Percentiles rank a stretch among this genome's conserved stretches.
Evolutionary conservation across 2,888 invertebrate genomes (phyloP).

Genomic region (Schizaphis graminum): DNA sequence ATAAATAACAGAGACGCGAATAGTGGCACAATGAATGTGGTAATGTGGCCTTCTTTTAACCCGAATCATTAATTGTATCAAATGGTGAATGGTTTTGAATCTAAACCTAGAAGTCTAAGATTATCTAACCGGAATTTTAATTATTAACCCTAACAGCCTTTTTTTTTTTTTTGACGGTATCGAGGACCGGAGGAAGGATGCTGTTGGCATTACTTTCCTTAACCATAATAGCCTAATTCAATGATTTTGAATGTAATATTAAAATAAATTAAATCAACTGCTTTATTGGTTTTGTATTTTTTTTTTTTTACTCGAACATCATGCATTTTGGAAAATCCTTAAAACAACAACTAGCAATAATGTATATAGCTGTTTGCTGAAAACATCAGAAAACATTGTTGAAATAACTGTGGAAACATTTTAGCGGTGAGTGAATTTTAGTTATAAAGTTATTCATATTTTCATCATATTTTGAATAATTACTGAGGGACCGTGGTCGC

Average conservation of each 20-base stretch:
- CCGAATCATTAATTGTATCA: slow-evolving; percentile 51
- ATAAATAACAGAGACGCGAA: slow-evolving; percentile 34
- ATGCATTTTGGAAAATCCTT: background rate
- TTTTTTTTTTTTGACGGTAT: no score
- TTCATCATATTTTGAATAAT: slow-evolving; percentile 58
- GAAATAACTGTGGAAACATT: slow-evolving; percentile 32
- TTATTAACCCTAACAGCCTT: slow-evolving; percentile 9
- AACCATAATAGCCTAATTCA: background rate
- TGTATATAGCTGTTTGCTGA: background rate
- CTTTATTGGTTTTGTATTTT: background rate
- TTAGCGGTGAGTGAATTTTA: slow-evolving; percentile 33
- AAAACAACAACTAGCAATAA: background rate
- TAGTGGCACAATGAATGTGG: slow-evolving; percentile 38
- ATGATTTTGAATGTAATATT: background rate
- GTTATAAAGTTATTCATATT: slow-evolving; percentile 58
- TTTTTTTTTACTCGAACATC: background rate
- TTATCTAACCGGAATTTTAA: slow-evolving; percentile 46
- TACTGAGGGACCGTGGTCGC: slow-evolving; percentile 35
- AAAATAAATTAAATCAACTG: background rate
- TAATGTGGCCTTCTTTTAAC: slow-evolving; percentile 45
- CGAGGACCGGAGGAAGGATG: no score
- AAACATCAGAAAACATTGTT: slow-evolving; percentile 26
- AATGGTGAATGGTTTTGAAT: slow-evolving; percentile 44
- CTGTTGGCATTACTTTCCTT: background rate
- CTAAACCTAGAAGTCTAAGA: background rate